Percentiles rank a stretch among this genome's conserved stretches.
phyloP scores from a whole-genome alignment of 1,140 invertebrate genomes.

The Aphidius ervi region DNA sequence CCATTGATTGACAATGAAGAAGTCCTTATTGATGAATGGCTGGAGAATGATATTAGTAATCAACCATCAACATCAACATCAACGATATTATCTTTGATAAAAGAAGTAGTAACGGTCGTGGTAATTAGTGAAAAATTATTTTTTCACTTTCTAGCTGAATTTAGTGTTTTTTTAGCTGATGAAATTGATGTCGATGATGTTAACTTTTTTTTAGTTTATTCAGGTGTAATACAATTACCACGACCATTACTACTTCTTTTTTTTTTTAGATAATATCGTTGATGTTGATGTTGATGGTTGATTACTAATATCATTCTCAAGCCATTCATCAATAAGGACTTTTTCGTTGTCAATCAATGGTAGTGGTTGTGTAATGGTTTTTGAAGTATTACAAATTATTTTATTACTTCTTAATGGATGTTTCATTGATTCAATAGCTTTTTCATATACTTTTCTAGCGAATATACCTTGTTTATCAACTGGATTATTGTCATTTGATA shows the following conservation, averaged over 20 bases:
- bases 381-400: no score
- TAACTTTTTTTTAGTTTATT: no score
- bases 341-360: constrained; percentile 46
- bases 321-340: constrained; percentile 47
- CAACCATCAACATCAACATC: neutral
- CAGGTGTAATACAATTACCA: no score
- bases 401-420: constrained; percentile 23
- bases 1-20: constrained; percentile 47
- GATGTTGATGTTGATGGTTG: neutral
- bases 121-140: no score
- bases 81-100: neutral
- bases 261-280: constrained; percentile 1
- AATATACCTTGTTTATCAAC: constrained; percentile 32
- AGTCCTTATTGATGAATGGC: constrained; percentile 47
- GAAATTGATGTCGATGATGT: no score
- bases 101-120: constrained; percentile 10
- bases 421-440: constrained; percentile 41
- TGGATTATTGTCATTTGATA: constrained; percentile 21
- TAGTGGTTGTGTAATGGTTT: constrained; percentile 1
- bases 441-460: constrained; percentile 41
- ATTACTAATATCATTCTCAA: constrained; percentile 47
- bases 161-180: no score
- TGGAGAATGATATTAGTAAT: constrained; percentile 47
- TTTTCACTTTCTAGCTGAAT: no score
- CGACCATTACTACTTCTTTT: constrained; percentile 12